phyloP scores from a whole-genome alignment of 1,140 invertebrate genomes.

The Brachystomella parvula region DNA sequence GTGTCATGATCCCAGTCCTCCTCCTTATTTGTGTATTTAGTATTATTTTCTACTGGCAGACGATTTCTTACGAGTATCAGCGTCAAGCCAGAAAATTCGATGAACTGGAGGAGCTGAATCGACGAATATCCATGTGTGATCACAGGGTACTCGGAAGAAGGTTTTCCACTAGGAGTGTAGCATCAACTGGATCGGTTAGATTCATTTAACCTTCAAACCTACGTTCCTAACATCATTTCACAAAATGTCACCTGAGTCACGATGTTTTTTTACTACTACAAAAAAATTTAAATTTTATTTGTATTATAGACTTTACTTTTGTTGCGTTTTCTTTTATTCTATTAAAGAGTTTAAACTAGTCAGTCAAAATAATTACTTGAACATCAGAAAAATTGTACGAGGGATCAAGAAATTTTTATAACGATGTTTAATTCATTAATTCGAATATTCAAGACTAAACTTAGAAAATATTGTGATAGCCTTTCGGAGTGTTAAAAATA shows the following conservation, averaged over 20 bases:
- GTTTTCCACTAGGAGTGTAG: too few relatives aligned
- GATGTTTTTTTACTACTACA: too few relatives aligned
- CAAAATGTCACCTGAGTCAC: background rate
- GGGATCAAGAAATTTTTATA: too few relatives aligned
- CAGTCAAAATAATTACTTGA: too few relatives aligned
- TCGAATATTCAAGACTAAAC: too few relatives aligned
- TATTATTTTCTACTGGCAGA: constrained; percentile 48
- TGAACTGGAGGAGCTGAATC: constrained; percentile 19
- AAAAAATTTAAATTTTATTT: background rate
- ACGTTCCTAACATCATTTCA: background rate
- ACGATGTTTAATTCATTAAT: too few relatives aligned
- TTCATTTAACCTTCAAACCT: background rate
- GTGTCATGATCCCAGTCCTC: constrained; percentile 49
- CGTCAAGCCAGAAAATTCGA: constrained; percentile 19
- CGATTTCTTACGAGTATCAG: constrained; percentile 30
- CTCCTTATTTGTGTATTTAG: constrained; percentile 50
- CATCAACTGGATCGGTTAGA: too few relatives aligned
- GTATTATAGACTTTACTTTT: constrained; percentile 2
- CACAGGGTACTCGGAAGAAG: background rate
- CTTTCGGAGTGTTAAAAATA: too few relatives aligned
- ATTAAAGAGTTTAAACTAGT: constrained; percentile 5
- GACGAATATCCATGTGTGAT: background rate
- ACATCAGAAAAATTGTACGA: too few relatives aligned
- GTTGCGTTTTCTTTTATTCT: constrained; percentile 2
- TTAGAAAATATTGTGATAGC: too few relatives aligned